phyloP scores from a whole-genome alignment of 2,797 vertebrate genomes.

The Discoglossus pictus region DNA sequence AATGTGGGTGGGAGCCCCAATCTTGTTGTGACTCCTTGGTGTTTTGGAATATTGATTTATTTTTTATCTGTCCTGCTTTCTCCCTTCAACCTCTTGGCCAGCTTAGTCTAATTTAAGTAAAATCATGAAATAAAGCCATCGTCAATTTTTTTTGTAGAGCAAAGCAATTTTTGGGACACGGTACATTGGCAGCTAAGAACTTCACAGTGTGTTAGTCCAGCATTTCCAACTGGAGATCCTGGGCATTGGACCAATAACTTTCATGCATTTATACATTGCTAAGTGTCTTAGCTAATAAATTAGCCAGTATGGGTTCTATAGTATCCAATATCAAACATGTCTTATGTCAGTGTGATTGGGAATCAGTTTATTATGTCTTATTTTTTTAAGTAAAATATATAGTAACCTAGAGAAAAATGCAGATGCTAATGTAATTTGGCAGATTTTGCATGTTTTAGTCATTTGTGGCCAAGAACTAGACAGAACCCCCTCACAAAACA shows the following conservation, averaged over 20 bases:
- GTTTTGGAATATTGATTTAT: background rate
- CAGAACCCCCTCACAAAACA: background rate
- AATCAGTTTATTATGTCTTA: background rate
- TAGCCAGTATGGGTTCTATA: constrained; percentile 19
- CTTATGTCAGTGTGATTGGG: constrained; percentile 6
- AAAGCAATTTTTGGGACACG: constrained; percentile 29
- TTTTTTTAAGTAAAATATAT: constrained; percentile 8
- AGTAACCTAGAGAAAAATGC: background rate
- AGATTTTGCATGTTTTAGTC: constrained; percentile 7
- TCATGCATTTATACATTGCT: constrained; percentile 35
- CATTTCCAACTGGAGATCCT: constrained; percentile 35
- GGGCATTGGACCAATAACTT: constrained; percentile 33
- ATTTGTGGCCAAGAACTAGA: background rate
- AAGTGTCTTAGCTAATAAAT: constrained; percentile 31
- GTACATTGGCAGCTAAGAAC: constrained; percentile 43
- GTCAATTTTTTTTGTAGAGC: constrained; percentile 17
- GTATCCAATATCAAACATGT: constrained; percentile 18
- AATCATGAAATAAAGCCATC: background rate
- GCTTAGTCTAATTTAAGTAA: background rate
- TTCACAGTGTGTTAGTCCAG: constrained; percentile 36
- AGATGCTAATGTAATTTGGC: constrained; percentile 12
- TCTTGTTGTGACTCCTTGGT: background rate
- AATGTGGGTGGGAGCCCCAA: background rate
- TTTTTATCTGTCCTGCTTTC: background rate
- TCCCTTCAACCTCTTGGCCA: background rate